Evolutionary conservation across 2,888 invertebrate species (phyloP).

Genomic region (Augiades crinisus): DNA sequence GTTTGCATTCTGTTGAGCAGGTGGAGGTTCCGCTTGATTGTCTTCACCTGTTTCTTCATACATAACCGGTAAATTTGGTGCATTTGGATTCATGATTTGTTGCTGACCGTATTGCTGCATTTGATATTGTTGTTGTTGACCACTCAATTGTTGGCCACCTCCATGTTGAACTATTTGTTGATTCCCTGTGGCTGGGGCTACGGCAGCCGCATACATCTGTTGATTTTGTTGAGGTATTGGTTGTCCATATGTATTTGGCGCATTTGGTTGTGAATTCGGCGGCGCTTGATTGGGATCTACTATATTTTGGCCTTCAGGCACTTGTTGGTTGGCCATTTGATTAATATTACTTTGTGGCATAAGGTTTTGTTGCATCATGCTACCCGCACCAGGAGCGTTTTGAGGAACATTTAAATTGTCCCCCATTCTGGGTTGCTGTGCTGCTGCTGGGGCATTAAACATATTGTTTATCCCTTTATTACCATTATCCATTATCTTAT

Average conservation of each 20-base stretch:
- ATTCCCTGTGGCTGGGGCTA: conserved; percentile 28
- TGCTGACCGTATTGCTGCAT: conserved; percentile 34
- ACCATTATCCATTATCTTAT: conserved; percentile 54
- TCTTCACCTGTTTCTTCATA: conserved; percentile 36
- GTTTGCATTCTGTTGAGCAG: no score
- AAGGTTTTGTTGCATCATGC: conserved; percentile 6
- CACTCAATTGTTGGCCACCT: conserved; percentile 36
- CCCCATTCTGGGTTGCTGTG: conserved; percentile 38
- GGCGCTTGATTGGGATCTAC: background rate
- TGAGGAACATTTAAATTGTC: background rate
- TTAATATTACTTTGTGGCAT: background rate
- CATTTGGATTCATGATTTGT: conserved; percentile 39
- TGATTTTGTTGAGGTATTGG: conserved; percentile 37
- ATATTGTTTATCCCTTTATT: conserved; percentile 30
- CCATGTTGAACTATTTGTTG: conserved; percentile 28
- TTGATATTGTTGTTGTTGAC: conserved; percentile 32
- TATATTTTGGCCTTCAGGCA: background rate
- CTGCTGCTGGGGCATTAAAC: conserved; percentile 27
- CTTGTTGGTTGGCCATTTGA: conserved; percentile 14
- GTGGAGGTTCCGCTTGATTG: conserved; percentile 14
- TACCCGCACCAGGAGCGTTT: conserved; percentile 22
- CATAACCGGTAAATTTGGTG: conserved; percentile 34
- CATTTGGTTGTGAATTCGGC: conserved; percentile 28
- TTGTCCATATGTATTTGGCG: conserved; percentile 27
- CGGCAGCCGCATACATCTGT: conserved; percentile 39